These are phyloP conservation scores for Molossus alvarezi DNA, from an alignment of 2,797 vertebrate genomes.

Conservation along the genomic window DNA sequence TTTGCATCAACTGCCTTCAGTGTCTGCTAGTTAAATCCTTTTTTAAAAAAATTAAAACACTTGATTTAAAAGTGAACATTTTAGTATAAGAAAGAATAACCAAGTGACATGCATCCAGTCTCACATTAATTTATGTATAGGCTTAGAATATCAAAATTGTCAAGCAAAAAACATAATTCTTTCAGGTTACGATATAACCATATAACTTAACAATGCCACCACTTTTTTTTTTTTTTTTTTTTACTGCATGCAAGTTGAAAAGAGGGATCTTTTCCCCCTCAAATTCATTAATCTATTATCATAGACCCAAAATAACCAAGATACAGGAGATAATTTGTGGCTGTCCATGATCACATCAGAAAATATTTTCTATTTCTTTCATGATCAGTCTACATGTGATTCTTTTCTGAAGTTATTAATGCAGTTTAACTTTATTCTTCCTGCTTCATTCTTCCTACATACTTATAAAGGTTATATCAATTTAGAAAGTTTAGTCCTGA, in stretches of 20 bases:
- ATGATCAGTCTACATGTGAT: not conserved
- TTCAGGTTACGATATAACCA: not conserved
- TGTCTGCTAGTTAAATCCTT: not conserved
- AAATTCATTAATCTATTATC: not conserved
- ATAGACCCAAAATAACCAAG: not conserved
- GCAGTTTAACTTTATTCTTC: not conserved
- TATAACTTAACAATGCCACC: not conserved
- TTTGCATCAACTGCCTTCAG: not conserved
- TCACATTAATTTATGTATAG: not conserved
- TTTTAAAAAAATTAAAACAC: not conserved
- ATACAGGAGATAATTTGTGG: not conserved
- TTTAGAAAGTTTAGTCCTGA: not conserved
- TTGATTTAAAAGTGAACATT: not conserved
- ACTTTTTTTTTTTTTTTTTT: not conserved
- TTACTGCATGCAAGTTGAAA: not conserved
- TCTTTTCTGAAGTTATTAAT: not conserved
- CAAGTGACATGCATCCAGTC: not conserved
- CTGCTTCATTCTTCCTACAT: not conserved
- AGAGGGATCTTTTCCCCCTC: not conserved
- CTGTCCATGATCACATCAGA: not conserved
- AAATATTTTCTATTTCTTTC: not conserved
- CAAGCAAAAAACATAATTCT: not conserved
- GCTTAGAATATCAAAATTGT: slow-evolving; percentile 18
- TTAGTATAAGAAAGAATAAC: not conserved
- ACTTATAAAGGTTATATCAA: not conserved